Evolutionary conservation across 2,113 vertebrate genomes (phyloP), one percentile per base, ranked within the genome.

Genomic region (Ciconia boyciana): DNA sequence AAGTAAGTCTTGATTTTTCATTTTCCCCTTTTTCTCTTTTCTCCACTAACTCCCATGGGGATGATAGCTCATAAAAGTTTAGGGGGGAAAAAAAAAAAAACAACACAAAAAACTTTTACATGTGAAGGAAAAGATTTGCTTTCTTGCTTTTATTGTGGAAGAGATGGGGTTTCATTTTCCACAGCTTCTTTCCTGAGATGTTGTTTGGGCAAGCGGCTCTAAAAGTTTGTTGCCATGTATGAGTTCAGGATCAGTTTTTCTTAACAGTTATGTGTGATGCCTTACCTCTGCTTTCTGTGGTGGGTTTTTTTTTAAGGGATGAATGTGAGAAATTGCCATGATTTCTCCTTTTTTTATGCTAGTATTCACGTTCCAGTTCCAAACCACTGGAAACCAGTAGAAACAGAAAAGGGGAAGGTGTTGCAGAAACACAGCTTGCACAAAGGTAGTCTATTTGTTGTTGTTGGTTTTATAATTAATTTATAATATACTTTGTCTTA

Each of bases 41-140:
- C 31, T 60, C 5, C 29, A 16, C 7, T 13, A 60, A 15, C 34
- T 88, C 49, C 41, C 20, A 74, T 15, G 54, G 21, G n/a, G 61
- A 69, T 51, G 39, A 21, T 69, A 79, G 24, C 6, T 71, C 20
- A 55, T 60, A 26, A 24, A 20, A 64, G 39, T 72, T 85, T 28
- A 20, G 2, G 2, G 28, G 52, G 15, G 2, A 1, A 16, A 29
- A 29, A 19, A 29, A 1, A 22, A 61, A 25, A 21, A 54, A 10
- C 16, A 39, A 39, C 39, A 39, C 39, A 49, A 13, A 49, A 51
- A 25, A 7, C 49, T 89, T 64, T 95, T 58, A 21, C 5, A n/a
- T 19, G 10, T 65, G 26, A 55, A 15, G 17, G 7, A 60, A 52
- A 83, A 55, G 0, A 26, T 64, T 55, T 78, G 2, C 5, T 74